Percentiles rank a stretch among this genome's conserved stretches.
phyloP scores from a whole-genome alignment of 2,888 invertebrate genomes.

The Ochropleura leucogaster region DNA sequence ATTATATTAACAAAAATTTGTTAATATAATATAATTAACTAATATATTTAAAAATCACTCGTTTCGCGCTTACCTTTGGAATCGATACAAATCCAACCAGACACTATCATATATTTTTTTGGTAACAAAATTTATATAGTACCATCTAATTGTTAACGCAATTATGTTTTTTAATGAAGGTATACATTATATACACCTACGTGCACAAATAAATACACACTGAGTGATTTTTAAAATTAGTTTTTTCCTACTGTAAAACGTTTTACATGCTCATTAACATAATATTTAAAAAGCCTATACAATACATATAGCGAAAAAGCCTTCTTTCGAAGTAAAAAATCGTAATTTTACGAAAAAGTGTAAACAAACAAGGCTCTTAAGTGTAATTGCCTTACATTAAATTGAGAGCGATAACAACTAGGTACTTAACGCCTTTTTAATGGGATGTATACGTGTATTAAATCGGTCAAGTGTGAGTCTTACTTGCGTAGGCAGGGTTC shows the following conservation, averaged over 20 bases:
- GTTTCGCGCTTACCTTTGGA: constrained; percentile 25
- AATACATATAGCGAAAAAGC: not conserved
- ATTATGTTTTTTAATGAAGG: constrained; percentile 1
- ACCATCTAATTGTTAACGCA: constrained; percentile 7
- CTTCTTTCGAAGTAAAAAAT: not conserved
- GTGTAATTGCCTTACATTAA: not conserved
- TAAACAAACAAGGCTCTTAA: not conserved
- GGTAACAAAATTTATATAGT: constrained; percentile 16
- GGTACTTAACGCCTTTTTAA: not conserved
- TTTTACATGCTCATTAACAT: not conserved
- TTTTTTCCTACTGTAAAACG: not conserved
- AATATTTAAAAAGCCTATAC: not conserved
- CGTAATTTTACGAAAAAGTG: not conserved
- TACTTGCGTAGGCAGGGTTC: no score
- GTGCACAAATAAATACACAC: not conserved
- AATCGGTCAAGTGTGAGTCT: no score
- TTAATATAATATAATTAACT: no score
- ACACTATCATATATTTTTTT: not conserved
- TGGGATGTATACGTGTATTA: not conserved
- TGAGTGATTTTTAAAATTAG: not conserved
- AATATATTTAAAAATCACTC: not conserved
- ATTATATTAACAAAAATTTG: no score
- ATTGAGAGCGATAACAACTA: not conserved
- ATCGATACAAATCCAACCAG: not conserved
- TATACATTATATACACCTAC: not conserved